Evolutionary conservation across 2,797 vertebrate species (phyloP), one percentile per base, ranked within the genome.

Genomic region (Chelon auratus): DNA sequence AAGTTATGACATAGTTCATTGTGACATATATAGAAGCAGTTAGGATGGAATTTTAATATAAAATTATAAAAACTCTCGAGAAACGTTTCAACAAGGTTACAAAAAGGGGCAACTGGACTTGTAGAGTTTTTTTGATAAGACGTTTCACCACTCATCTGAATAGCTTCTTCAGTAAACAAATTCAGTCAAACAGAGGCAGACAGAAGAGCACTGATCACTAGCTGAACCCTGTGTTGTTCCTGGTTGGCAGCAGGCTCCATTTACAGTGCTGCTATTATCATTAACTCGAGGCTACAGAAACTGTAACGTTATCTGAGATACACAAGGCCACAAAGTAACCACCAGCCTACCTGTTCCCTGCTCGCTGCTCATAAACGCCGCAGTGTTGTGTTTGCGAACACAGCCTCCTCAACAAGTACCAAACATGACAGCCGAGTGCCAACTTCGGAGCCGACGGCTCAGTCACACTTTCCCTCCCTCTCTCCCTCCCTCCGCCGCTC

Each of bases 321-420:
- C 30, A 59, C 17, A 7, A 5, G 58, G 50, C 2, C 47, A 62
- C 10, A 36, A 67, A 77, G 42, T 56, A 14, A 54, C 75, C 33
- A 54, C 75, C 39, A 22, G 17, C 84, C 24, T 89, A 90, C 87
- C 89, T 86, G 83, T 68, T 72, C 50, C 9, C 57, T 64, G 57
- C 68, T 15, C 75, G 71, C 30, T 59, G 65, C 61, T 61, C 75
- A 75, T 75, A 42, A 67, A 57, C 43, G 64, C 70, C 70, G 62
- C 72, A 53, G 62, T 60, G 78, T 68, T 67, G 20, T 67, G 52
- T 65, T 20, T 10, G n/a, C 20, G 53, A 73, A 52, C 72, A 45
- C 64, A 71, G 65, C 48, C 63, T 18, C 37, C 65, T 90, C 89
- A 89, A 90, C 86, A 90, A 87, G 89, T 86, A 60, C 36, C 52